Percentiles rank a stretch among this genome's conserved stretches.
These are phyloP conservation scores for Macrotrachela quadricornifera DNA, from an alignment of 1,140 invertebrate species.

Conservation along the genomic window DNA sequence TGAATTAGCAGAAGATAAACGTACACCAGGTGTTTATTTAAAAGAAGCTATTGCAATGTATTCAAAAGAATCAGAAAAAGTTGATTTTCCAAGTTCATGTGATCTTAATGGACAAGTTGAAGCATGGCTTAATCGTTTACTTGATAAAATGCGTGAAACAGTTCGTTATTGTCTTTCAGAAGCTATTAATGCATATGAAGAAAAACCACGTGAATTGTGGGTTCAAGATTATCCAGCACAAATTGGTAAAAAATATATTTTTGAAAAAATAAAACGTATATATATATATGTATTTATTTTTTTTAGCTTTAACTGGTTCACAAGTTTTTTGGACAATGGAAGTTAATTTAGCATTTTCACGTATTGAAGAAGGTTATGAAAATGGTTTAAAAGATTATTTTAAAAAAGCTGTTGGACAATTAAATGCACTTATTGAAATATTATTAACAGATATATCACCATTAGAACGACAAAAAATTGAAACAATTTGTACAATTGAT, in stretches of 20 bases:
- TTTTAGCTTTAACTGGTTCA: conserved; percentile 45
- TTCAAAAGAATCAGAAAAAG: conserved; percentile 81
- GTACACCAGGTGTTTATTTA: not conserved
- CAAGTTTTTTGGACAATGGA: not conserved
- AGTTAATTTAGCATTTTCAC: conserved; percentile 25
- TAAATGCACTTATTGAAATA: not conserved
- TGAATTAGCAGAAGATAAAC: conserved; percentile 38
- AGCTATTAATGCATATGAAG: conserved; percentile 50
- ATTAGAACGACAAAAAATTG: not conserved
- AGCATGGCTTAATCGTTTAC: conserved; percentile 65
- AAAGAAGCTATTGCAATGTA: conserved; percentile 50
- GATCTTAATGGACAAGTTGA: conserved; percentile 69
- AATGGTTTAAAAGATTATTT: not conserved
- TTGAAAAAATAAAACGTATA: too few species aligned
- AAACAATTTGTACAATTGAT: not conserved
- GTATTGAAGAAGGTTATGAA: conserved; percentile 30
- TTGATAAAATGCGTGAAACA: conserved; percentile 55
- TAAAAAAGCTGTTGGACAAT: not conserved
- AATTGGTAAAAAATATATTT: too few species aligned
- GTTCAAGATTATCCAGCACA: conserved; percentile 71
- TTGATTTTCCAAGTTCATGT: conserved; percentile 49
- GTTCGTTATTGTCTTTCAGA: conserved; percentile 60
- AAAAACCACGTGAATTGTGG: conserved; percentile 81
- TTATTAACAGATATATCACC: not conserved
- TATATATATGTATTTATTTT: too few species aligned